A percentile compares a stretch with the other conserved stretches of the same genome.
These are phyloP conservation scores for Calosoma granatense DNA, from an alignment of 1,140 invertebrate genomes.

Conservation along the genomic window DNA sequence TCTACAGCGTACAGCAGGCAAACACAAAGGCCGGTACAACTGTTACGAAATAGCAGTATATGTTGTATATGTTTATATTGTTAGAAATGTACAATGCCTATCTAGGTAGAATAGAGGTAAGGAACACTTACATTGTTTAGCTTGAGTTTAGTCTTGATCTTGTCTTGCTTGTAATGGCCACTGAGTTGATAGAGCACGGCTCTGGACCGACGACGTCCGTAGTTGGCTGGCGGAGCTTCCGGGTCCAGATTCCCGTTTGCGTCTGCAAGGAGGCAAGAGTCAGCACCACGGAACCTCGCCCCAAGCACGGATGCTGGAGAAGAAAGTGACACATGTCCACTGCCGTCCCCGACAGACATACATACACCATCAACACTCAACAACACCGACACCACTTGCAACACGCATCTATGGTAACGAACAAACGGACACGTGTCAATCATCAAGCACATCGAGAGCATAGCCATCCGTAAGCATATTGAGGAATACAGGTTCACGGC, in stretches of 20 bases:
- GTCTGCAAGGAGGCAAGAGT: conserved; percentile 62
- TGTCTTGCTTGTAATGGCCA: conserved; percentile 88
- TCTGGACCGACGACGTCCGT: conserved; percentile 79
- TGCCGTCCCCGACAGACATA: background rate
- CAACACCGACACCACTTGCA: no score
- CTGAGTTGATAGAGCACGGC: conserved; percentile 94
- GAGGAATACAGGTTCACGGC: no score
- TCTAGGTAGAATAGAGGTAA: no score
- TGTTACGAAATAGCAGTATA: no score
- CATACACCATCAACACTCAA: background rate
- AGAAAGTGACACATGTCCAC: conserved; percentile 26
- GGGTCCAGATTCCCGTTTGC: conserved; percentile 70
- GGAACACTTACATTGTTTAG: conserved; percentile 84
- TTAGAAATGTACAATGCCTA: no score
- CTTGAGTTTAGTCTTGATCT: conserved; percentile 87
- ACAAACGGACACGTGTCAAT: no score
- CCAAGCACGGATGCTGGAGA: conserved; percentile 56
- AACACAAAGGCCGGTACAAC: no score
- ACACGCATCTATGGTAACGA: no score
- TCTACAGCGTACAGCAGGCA: no score
- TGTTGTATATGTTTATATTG: no score
- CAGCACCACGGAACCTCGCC: conserved; percentile 53
- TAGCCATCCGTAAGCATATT: no score
- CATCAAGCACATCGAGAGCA: no score
- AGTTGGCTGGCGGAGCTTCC: conserved; percentile 78